Percentiles rank a stretch among this genome's conserved stretches.
Evolutionary conservation across 92 coral and sea anemone genomes (phyloP).

Genomic region (Palythoa caribaeorum): DNA sequence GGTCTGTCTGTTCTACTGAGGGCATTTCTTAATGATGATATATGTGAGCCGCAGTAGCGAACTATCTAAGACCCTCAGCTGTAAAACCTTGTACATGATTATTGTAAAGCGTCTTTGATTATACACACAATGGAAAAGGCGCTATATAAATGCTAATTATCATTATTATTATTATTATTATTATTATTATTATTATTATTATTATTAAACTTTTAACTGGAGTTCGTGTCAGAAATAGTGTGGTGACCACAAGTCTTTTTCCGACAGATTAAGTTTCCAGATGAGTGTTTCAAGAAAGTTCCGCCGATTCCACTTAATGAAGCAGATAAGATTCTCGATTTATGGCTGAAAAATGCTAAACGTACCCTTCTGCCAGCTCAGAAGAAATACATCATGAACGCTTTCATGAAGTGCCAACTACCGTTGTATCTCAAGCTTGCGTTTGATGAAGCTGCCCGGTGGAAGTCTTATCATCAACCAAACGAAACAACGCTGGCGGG

Average conservation of each 20-base stretch:
- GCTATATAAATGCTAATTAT: too few species aligned
- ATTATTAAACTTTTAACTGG: too few species aligned
- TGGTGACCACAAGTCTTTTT: neutral
- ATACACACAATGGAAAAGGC: too few species aligned
- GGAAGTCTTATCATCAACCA: conserved; percentile 92
- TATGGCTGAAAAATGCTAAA: conserved; percentile 82
- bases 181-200: too few species aligned
- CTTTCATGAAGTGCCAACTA: conserved; percentile 86
- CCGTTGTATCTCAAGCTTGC: conserved; percentile 94
- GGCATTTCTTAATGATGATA: too few species aligned
- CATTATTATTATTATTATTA: too few species aligned
- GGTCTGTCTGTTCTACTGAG: too few species aligned
- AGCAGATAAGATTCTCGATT: conserved; percentile 89
- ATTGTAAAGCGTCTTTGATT: too few species aligned
- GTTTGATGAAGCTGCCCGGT: conserved; percentile 93
- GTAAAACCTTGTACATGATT: too few species aligned
- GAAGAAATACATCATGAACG: conserved; percentile 72
- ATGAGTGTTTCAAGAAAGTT: conserved; percentile 79
- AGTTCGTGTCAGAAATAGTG: too few species aligned
- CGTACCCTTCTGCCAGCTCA: conserved; percentile 81
- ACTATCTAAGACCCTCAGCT: too few species aligned
- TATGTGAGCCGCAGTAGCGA: too few species aligned
- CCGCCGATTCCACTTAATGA: conserved; percentile 86
- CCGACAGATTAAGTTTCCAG: conserved; percentile 75
- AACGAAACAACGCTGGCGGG: conserved; percentile 74